Conservation (phyloP, 1,140 invertebrate genomes). For the Listronotus oregonensis region DNA sequence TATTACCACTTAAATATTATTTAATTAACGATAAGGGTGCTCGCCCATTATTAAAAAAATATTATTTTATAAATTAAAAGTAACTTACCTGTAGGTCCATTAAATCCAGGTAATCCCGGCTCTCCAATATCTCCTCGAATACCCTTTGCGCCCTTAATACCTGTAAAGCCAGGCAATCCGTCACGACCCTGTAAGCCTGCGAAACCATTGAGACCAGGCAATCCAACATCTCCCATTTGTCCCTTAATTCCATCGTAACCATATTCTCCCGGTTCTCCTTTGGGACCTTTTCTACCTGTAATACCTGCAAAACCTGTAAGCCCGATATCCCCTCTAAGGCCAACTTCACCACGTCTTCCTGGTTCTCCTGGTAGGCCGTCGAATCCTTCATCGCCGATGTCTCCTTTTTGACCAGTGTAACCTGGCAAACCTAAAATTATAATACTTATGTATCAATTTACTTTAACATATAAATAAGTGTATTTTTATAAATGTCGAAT, state of each 20-base stretch:
- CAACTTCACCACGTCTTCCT: slow-evolving; percentile 42
- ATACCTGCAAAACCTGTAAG: slow-evolving; percentile 52
- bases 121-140: slow-evolving; percentile 62
- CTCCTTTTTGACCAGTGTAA: slow-evolving; percentile 46
- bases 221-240: slow-evolving; percentile 54
- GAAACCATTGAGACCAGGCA: slow-evolving; percentile 59
- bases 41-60: no score
- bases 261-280: slow-evolving; percentile 61
- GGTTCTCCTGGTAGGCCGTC: slow-evolving; percentile 55
- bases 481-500: no score
- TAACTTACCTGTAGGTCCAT: slow-evolving; percentile 60
- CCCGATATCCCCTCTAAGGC: slow-evolving; percentile 45
- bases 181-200: slow-evolving; percentile 34
- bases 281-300: slow-evolving; percentile 60
- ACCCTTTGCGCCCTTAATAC: slow-evolving; percentile 60
- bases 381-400: slow-evolving; percentile 52
- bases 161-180: slow-evolving; percentile 60
- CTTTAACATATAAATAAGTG: no score
- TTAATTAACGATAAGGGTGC: no score
- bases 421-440: slow-evolving; percentile 29
- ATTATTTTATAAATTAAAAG: no score
- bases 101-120: slow-evolving; percentile 60
- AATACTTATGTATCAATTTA: not conserved
- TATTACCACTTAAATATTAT: no score
- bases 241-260: slow-evolving; percentile 56